A percentile compares a stretch with the other conserved stretches of the same genome.
phyloP scores from a whole-genome alignment of 2,888 invertebrate species.

The Leptopilina drosophilae region DNA sequence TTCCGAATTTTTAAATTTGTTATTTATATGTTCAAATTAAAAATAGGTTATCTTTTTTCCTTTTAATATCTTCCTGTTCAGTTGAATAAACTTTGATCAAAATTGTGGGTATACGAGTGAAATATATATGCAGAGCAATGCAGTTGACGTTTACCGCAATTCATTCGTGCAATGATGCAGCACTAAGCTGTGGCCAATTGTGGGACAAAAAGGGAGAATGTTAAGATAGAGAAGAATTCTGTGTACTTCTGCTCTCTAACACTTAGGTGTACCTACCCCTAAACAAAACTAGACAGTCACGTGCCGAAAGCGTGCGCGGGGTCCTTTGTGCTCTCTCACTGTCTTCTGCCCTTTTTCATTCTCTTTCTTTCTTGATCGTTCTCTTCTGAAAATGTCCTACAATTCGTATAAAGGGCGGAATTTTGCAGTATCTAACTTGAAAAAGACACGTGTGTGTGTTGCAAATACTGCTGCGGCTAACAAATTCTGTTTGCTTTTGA shows the following conservation, averaged over 20 bases:
- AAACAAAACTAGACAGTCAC: conserved; percentile 52
- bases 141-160: conserved; percentile 70
- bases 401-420: conserved; percentile 55
- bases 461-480: conserved; percentile 72
- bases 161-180: conserved; percentile 69
- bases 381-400: conserved; percentile 40
- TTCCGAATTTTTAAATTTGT: too few relatives aligned
- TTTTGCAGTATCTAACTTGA: conserved; percentile 63
- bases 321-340: conserved; percentile 55
- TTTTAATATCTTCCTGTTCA: not conserved
- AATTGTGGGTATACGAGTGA: not conserved
- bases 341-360: conserved; percentile 47
- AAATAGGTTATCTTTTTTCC: not conserved
- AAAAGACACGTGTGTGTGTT: conserved; percentile 68
- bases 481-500: conserved; percentile 65
- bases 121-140: conserved; percentile 61
- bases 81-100: conserved; percentile 2
- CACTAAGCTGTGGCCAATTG: conserved; percentile 73
- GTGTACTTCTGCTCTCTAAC: conserved; percentile 52
- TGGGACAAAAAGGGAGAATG: conserved; percentile 54
- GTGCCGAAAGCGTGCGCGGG: conserved; percentile 61
- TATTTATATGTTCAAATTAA: not conserved
- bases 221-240: conserved; percentile 49
- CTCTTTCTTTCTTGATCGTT: conserved; percentile 50
- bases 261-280: conserved; percentile 47